A percentile compares a stretch with the other conserved stretches of the same genome.
Conservation (phyloP, 2,797 vertebrate genomes). For the Sebastes steindachneri region DNA sequence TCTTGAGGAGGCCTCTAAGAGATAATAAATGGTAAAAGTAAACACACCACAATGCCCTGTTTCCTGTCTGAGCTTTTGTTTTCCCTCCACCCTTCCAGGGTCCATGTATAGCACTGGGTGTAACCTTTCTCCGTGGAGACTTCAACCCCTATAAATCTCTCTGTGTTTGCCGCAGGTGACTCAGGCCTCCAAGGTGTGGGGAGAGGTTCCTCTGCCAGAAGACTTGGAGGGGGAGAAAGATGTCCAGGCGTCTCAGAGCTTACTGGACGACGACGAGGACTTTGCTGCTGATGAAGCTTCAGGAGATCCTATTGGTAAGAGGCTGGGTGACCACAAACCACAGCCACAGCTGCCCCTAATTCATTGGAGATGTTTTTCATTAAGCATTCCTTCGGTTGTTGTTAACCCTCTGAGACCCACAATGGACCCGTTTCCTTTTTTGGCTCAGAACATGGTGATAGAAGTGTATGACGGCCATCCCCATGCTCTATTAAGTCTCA, state of each 20-base stretch:
- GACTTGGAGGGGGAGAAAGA: conserved; percentile 77
- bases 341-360: conserved; percentile 61
- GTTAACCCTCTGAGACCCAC: too few species aligned
- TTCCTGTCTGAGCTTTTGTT: conserved; percentile 66
- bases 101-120: conserved; percentile 49
- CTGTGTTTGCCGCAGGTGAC: conserved; percentile 78
- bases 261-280: conserved; percentile 84
- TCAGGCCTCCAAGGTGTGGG: conserved; percentile 85
- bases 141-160: conserved; percentile 68
- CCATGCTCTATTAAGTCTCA: too few species aligned
- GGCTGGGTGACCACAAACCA: conserved; percentile 17
- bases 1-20: conserved; percentile 21
- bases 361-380: conserved; percentile 30
- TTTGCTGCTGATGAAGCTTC: conserved; percentile 82
- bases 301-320: conserved; percentile 75
- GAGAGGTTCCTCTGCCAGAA: conserved; percentile 82
- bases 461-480: too few species aligned
- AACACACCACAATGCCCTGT: conserved; percentile 57
- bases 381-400: conserved; percentile 32
- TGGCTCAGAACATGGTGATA: too few species aligned
- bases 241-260: conserved; percentile 52
- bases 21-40: conserved; percentile 67
- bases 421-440: too few species aligned
- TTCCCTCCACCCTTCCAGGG: conserved; percentile 50
- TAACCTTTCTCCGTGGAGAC: conserved; percentile 42